phyloP scores from a whole-genome alignment of 2,888 invertebrate genomes.

The Synanthedon formicaeformis region DNA sequence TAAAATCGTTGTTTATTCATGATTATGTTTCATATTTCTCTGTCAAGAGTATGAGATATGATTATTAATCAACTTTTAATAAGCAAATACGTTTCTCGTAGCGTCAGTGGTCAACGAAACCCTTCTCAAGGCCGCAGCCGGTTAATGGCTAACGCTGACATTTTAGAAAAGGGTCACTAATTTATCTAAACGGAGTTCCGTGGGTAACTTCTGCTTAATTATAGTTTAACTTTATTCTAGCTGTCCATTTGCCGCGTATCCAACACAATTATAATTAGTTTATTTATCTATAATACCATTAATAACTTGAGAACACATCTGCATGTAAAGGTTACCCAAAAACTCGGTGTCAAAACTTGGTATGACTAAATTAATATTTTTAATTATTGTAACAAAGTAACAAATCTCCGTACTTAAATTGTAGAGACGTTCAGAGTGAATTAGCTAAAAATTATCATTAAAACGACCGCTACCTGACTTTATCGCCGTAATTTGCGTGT shows the following conservation, averaged over 20 bases:
- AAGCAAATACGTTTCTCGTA: conserved; percentile 27
- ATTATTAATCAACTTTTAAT: conserved; percentile 33
- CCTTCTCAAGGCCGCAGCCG: conserved; percentile 40
- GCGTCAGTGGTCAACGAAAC: conserved; percentile 26
- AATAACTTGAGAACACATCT: no score
- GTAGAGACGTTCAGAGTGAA: no score
- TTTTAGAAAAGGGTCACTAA: conserved; percentile 65
- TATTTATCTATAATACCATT: no score
- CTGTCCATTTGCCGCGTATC: conserved; percentile 11
- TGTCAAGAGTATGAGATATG: not conserved
- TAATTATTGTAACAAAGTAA: no score
- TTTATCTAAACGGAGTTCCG: conserved; percentile 58
- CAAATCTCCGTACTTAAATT: no score
- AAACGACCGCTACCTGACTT: no score
- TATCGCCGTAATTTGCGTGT: not conserved
- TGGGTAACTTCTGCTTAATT: conserved; percentile 47
- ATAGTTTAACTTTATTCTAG: conserved; percentile 62
- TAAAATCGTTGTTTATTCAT: no score
- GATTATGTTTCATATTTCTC: no score
- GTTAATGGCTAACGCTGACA: conserved; percentile 56
- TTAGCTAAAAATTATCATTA: no score
- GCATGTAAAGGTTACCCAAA: no score
- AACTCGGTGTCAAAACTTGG: no score
- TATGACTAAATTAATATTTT: no score
- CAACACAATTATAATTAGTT: not conserved